Evolutionary conservation across 2,888 invertebrate genomes (phyloP).

Genomic region (Himalopsyche japonica): DNA sequence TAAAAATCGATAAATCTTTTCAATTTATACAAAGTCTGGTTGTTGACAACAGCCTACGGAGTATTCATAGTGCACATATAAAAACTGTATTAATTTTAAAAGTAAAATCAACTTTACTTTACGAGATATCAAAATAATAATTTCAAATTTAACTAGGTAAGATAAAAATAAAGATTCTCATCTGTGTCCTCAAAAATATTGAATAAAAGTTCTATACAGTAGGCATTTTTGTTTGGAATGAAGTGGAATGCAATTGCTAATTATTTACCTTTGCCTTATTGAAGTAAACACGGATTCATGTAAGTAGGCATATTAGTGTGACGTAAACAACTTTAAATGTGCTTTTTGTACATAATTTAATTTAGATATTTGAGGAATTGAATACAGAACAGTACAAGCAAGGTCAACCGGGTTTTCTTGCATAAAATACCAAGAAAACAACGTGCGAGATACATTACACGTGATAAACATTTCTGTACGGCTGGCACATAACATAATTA

Average conservation of each 20-base stretch:
- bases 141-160: no score
- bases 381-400: not conserved
- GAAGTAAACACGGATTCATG: not conserved
- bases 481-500: not conserved
- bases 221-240: not conserved
- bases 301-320: not conserved
- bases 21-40: no score
- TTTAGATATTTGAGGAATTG: not conserved
- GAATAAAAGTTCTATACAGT: no score
- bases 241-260: not conserved
- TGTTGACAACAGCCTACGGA: no score
- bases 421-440: not conserved
- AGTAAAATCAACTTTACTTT: no score
- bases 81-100: no score
- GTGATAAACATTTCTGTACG: not conserved
- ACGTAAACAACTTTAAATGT: not conserved
- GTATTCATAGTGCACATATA: no score
- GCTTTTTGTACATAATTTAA: not conserved
- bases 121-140: no score
- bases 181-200: no score
- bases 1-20: no score
- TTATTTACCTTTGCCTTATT: not conserved
- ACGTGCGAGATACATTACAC: not conserved
- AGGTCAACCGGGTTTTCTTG: not conserved
- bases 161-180: no score